Conservation (phyloP, 2,888 invertebrate species). For the Erebia epiphron region DNA sequence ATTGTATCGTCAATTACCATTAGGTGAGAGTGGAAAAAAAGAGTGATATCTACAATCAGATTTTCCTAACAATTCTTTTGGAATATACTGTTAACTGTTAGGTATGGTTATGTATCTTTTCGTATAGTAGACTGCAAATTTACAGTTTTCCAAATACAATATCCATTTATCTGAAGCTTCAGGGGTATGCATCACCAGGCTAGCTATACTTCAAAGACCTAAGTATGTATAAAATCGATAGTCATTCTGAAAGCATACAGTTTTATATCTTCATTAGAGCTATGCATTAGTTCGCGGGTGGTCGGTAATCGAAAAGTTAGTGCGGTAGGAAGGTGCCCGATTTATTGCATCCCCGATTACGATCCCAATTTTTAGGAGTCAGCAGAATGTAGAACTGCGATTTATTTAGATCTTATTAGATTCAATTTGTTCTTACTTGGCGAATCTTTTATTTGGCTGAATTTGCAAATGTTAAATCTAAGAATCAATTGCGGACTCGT, state of each 20-base stretch:
- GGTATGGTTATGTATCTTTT: too few relatives aligned
- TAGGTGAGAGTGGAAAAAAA: too few relatives aligned
- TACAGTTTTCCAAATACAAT: not conserved
- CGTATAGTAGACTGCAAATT: too few relatives aligned
- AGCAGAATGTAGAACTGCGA: slow-evolving; percentile 28
- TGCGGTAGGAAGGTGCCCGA: slow-evolving; percentile 52
- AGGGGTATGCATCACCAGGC: not conserved
- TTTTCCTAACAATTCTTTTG: too few relatives aligned
- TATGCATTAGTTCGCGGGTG: slow-evolving; percentile 61
- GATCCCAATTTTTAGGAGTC: slow-evolving; percentile 44
- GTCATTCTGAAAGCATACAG: slow-evolving; percentile 33
- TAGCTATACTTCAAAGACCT: not conserved
- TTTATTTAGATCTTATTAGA: slow-evolving; percentile 29
- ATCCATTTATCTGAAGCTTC: not conserved
- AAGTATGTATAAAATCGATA: slow-evolving; percentile 16
- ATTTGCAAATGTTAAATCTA: not conserved
- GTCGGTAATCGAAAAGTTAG: slow-evolving; percentile 68
- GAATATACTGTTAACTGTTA: too few relatives aligned
- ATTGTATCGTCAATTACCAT: too few relatives aligned
- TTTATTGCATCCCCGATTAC: slow-evolving; percentile 61
- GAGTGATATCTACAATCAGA: too few relatives aligned
- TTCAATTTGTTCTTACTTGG: slow-evolving; percentile 16
- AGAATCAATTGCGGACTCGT: too few relatives aligned
- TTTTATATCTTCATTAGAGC: slow-evolving; percentile 55
- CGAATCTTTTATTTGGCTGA: not conserved